Percentiles rank a stretch among this genome's conserved stretches.
These are phyloP conservation scores for Thalassarche chlororhynchos DNA, from an alignment of 2,113 vertebrate genomes.

Conservation along the genomic window DNA sequence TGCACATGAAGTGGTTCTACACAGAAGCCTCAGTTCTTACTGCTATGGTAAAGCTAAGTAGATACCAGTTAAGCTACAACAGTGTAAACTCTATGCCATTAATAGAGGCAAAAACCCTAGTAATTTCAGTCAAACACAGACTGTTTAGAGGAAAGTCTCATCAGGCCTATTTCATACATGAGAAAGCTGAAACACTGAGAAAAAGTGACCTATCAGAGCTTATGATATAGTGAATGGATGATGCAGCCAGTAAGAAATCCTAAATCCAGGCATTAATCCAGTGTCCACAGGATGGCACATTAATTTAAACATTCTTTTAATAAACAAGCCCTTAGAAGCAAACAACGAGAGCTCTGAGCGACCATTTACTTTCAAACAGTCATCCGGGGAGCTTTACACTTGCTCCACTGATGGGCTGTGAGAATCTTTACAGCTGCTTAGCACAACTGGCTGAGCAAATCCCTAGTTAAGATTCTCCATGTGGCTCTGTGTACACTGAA, in stretches of 20 bases:
- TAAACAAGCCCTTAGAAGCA: background rate
- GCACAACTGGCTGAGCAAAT: background rate
- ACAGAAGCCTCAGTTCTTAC: background rate
- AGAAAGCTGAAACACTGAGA: background rate
- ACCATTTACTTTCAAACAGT: background rate
- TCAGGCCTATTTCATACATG: background rate
- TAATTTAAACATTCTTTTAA: background rate
- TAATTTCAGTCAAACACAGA: background rate
- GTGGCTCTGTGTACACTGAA: background rate
- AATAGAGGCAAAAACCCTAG: background rate
- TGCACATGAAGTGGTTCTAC: background rate
- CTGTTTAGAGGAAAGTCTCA: background rate
- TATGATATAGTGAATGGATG: background rate
- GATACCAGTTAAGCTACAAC: background rate
- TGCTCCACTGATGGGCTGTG: background rate
- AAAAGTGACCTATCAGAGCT: background rate
- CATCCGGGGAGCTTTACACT: background rate
- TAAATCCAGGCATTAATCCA: background rate
- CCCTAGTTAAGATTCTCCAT: background rate
- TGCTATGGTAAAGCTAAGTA: background rate
- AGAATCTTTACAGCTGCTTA: background rate
- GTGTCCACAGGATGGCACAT: background rate
- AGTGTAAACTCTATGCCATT: background rate
- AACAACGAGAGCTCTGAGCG: background rate
- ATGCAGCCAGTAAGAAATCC: background rate